A percentile compares a stretch with the other conserved stretches of the same genome.
Evolutionary conservation across 1,140 invertebrate species (phyloP).

Genomic region (Psilanteris sp.): DNA sequence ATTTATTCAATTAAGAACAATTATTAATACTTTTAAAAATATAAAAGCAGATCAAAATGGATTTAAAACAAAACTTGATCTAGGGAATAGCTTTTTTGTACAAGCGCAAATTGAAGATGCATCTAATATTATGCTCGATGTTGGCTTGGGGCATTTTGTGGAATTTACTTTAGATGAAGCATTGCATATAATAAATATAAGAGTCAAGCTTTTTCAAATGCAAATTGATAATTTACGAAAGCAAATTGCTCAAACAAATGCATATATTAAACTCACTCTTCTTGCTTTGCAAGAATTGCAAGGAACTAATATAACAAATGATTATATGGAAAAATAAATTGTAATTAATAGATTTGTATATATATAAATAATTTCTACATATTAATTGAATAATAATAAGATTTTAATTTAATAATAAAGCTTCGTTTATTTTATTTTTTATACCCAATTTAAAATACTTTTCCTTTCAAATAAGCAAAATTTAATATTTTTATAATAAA

Average conservation of each 20-base stretch:
- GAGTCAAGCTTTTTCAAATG: slow-evolving; percentile 84
- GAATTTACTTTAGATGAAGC: slow-evolving; percentile 88
- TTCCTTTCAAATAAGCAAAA: too few species aligned
- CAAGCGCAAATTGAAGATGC: slow-evolving; percentile 86
- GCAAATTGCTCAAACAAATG: slow-evolving; percentile 85
- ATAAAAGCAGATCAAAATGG: slow-evolving; percentile 78
- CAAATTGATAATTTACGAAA: slow-evolving; percentile 83
- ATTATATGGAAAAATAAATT: background rate
- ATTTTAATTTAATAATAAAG: too few species aligned
- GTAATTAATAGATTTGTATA: background rate
- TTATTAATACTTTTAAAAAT: slow-evolving; percentile 77
- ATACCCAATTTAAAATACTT: too few species aligned
- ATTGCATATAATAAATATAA: slow-evolving; percentile 84
- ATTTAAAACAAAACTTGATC: slow-evolving; percentile 89
- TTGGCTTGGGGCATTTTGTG: slow-evolving; percentile 88
- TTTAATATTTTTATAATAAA: too few species aligned
- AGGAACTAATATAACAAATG: slow-evolving; percentile 17
- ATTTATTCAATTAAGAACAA: slow-evolving; percentile 85
- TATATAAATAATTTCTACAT: too few species aligned
- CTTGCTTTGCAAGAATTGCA: slow-evolving; percentile 83
- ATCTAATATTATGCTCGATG: slow-evolving; percentile 85
- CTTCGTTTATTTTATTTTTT: too few species aligned
- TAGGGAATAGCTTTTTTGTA: slow-evolving; percentile 88
- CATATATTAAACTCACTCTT: slow-evolving; percentile 89
- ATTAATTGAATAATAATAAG: too few species aligned